Base-by-base conservation (phyloP, 2,888 invertebrate species). In the Seira sanloemensis region DNA sequence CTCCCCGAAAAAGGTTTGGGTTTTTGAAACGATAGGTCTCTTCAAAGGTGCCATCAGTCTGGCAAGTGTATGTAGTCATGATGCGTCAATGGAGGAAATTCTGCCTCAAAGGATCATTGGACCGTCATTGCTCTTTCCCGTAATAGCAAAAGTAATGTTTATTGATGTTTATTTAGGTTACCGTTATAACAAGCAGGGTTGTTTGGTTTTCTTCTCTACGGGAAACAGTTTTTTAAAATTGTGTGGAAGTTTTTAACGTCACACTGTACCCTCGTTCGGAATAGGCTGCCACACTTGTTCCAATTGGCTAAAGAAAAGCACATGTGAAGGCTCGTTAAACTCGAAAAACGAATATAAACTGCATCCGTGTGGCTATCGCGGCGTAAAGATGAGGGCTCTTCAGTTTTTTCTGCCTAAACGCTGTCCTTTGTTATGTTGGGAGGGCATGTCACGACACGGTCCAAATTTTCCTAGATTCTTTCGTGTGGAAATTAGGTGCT, bases 151-250 rank as follows among this genome's bases (percentile, higher is more conserved):
- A 37, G 37, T 50, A 21, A 21, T 1, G 21, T 67, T 37, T 23
- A 58, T 46, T 67, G 50, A 66, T 68, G 50, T 23, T 72, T 71
- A 71, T 78, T 71, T 78, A 46, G 78, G 78, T 78, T 71, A 78
- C 37, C 72, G 46, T 23, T 21, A 23, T 58, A 25, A 37, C 12
- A 12, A 12, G 21, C 1, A 46, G n/a, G 26, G 21, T 23, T 66
- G 75, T 66, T 16, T 27, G 18, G 26, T 69, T 21, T 25, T 19
- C 7, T 23, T 23, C 7, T 69, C 16, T 23, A 19, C 16, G 19
- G 21, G 24, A 1, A 26, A 18, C 16, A 19, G 18, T 54, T 21
- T 50, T 21, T 26, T 25, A n/a, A 1, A 25, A 24, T 50, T 37
- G 21, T n/a, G 12, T 74, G n/a, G n/a, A n/a, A n/a, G n/a, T 62